phyloP scores from a whole-genome alignment of 1,140 invertebrate genomes.

The Drosophila santomea region DNA sequence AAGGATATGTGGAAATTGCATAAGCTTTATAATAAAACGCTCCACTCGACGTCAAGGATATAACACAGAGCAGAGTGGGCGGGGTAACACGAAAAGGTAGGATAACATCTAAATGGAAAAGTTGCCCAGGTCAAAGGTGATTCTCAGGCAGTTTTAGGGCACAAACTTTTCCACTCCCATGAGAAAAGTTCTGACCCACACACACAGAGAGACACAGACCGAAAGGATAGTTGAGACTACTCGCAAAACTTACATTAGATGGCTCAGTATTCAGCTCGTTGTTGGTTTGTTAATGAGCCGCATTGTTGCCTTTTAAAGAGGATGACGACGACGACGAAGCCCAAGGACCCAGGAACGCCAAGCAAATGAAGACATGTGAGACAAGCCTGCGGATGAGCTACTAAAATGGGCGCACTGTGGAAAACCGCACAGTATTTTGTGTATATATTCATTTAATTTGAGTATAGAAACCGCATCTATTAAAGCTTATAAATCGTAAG shows the following conservation, averaged over 20 bases:
- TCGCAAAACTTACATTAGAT: slow-evolving; percentile 36
- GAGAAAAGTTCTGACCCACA: slow-evolving; percentile 51
- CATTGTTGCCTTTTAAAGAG: slow-evolving; percentile 52
- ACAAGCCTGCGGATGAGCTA: neutral
- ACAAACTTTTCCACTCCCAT: slow-evolving; percentile 42
- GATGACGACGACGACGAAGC: slow-evolving; percentile 21
- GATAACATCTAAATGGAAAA: slow-evolving; percentile 52
- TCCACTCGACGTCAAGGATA: slow-evolving; percentile 26
- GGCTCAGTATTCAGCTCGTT: slow-evolving; percentile 44
- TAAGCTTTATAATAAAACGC: slow-evolving; percentile 73
- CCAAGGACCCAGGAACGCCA: slow-evolving; percentile 38
- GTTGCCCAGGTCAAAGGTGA: slow-evolving; percentile 61
- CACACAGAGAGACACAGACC: neutral
- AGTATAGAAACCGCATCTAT: no score
- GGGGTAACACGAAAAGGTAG: neutral
- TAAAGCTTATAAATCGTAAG: no score
- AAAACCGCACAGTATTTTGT: neutral
- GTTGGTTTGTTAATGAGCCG: slow-evolving; percentile 66
- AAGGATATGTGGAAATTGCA: slow-evolving; percentile 75
- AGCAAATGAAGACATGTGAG: slow-evolving; percentile 60
- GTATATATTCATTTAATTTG: no score
- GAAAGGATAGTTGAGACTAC: slow-evolving; percentile 5
- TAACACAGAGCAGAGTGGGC: neutral
- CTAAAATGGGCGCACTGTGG: neutral
- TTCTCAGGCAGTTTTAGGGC: slow-evolving; percentile 32